Evolutionary conservation across 2,888 invertebrate species (phyloP).

Genomic region (Dicycla oo): DNA sequence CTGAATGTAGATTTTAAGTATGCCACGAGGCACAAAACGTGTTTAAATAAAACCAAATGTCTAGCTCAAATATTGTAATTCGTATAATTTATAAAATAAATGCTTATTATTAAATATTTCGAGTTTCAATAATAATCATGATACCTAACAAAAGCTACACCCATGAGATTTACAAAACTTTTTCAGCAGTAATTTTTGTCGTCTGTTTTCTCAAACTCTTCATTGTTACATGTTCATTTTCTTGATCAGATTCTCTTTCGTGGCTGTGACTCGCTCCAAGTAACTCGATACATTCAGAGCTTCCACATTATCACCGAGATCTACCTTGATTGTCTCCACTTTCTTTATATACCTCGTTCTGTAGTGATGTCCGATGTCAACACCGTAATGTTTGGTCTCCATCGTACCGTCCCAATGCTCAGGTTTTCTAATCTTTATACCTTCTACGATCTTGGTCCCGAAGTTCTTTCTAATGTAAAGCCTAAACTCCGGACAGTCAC

Average conservation of each 20-base stretch:
- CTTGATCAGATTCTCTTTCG: conserved; percentile 74
- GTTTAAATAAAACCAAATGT: conserved; percentile 80
- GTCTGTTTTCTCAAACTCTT: conserved; percentile 18
- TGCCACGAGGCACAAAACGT: conserved; percentile 76
- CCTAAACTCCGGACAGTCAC: conserved; percentile 83
- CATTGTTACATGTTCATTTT: conserved; percentile 76
- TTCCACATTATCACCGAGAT: conserved; percentile 75
- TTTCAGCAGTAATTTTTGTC: neutral
- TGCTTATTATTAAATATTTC: conserved; percentile 65
- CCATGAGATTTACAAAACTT: neutral
- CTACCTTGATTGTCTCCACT: conserved; percentile 80
- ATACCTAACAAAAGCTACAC: neutral
- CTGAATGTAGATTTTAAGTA: conserved; percentile 77
- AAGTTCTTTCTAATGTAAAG: conserved; percentile 75
- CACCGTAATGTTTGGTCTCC: conserved; percentile 75
- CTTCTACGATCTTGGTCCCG: conserved; percentile 67
- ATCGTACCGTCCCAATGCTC: conserved; percentile 85
- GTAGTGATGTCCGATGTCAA: conserved; percentile 81
- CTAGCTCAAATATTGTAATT: conserved; percentile 82
- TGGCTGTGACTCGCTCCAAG: conserved; percentile 70
- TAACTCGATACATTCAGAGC: conserved; percentile 82
- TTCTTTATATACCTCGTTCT: conserved; percentile 80
- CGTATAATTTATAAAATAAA: conserved; percentile 70
- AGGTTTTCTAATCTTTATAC: conserved; percentile 75
- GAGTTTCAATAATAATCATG: conserved; percentile 27